A percentile compares a stretch with the other conserved stretches of the same genome.
phyloP scores from a whole-genome alignment of 64 coral and sea anemone genomes.

The Actinia tenebrosa region DNA sequence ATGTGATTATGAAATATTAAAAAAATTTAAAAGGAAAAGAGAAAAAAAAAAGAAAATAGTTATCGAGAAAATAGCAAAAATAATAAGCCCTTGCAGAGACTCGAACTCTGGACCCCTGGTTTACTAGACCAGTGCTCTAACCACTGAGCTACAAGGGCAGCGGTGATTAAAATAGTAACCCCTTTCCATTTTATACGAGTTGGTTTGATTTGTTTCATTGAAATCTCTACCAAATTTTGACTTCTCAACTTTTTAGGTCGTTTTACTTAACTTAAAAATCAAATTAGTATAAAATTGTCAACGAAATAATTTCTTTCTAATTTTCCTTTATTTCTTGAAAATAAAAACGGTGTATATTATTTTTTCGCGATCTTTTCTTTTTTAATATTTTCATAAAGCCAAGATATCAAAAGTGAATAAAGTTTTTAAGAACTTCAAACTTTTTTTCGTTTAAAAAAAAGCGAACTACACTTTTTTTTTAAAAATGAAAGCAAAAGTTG shows the following conservation, averaged over 20 bases:
- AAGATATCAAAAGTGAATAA: too few species aligned
- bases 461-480: too few species aligned
- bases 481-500: too few species aligned
- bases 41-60: not conserved
- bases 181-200: not conserved
- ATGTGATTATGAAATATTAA: not conserved
- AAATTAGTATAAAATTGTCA: too few species aligned
- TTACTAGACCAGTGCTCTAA: constrained; percentile 71
- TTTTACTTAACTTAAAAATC: too few species aligned
- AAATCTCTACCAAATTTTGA: not conserved
- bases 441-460: not conserved
- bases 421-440: too few species aligned
- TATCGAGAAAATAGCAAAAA: not conserved
- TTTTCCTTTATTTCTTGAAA: too few species aligned
- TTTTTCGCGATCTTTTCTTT: too few species aligned
- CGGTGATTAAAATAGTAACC: not conserved
- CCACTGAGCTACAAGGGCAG: constrained; percentile 51
- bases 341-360: too few species aligned
- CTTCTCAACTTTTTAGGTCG: too few species aligned
- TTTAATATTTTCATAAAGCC: not conserved
- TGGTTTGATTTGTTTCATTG: not conserved
- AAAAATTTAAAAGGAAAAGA: not conserved
- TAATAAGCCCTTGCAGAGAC: constrained; percentile 28
- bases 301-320: too few species aligned
- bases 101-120: constrained; percentile 61